phyloP scores from a whole-genome alignment of 2,888 invertebrate species.

The Choreutis nemorana region DNA sequence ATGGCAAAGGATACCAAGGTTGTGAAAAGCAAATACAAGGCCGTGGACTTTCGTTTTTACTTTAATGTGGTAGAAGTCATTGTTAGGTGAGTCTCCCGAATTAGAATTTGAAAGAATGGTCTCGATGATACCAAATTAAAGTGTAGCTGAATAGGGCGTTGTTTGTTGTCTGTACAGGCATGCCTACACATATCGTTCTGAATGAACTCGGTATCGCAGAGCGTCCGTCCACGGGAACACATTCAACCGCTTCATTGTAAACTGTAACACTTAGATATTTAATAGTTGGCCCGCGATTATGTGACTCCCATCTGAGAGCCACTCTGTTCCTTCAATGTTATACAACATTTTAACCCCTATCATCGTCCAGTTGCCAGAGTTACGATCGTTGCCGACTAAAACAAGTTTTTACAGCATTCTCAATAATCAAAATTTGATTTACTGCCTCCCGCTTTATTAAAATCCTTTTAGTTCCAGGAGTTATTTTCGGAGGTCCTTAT shows the following conservation, averaged over 20 bases:
- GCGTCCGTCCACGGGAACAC: constrained; percentile 21
- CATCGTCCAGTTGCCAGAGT: constrained; percentile 32
- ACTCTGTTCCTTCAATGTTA: constrained; percentile 27
- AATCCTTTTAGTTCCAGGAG: constrained; percentile 32
- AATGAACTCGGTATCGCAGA: constrained; percentile 23
- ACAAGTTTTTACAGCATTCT: constrained; percentile 33
- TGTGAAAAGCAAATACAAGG: too few relatives aligned
- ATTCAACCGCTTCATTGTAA: constrained; percentile 47
- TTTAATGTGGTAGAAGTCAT: too few relatives aligned
- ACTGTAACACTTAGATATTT: constrained; percentile 51
- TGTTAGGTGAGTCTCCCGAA: too few relatives aligned
- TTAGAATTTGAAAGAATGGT: too few relatives aligned
- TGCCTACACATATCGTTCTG: constrained; percentile 24
- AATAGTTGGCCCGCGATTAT: constrained; percentile 40
- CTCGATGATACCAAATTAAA: too few relatives aligned
- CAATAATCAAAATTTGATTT: constrained; percentile 57
- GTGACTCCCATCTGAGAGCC: constrained; percentile 31
- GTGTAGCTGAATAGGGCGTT: too few relatives aligned
- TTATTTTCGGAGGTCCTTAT: constrained; percentile 18
- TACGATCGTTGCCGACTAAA: constrained; percentile 19
- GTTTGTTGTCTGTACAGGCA: constrained; percentile 16
- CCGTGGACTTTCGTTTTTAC: too few relatives aligned
- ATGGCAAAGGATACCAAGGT: too few relatives aligned
- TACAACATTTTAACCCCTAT: constrained; percentile 41
- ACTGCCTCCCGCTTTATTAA: constrained; percentile 36